A percentile compares a stretch with the other conserved stretches of the same genome.
Conservation (phyloP, 2,888 invertebrate genomes). For the Argynnis bischoffii region DNA sequence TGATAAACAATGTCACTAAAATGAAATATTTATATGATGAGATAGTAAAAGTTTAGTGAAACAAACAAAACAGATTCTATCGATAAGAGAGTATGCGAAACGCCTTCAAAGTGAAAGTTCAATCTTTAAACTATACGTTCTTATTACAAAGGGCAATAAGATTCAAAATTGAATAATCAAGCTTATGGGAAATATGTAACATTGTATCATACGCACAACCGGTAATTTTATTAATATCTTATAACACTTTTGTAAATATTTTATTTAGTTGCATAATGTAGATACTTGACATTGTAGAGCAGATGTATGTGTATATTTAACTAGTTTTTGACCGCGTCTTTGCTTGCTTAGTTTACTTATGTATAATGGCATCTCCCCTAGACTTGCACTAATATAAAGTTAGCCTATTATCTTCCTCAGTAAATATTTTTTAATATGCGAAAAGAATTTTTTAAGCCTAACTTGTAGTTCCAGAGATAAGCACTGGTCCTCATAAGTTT, state of each 20-base stretch:
- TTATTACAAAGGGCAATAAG: neutral
- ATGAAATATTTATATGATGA: neutral
- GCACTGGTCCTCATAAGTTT: too few relatives aligned
- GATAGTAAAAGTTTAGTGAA: neutral
- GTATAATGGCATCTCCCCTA: too few relatives aligned
- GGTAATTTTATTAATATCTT: conserved; percentile 12
- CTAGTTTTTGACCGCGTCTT: too few relatives aligned
- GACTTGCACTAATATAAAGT: too few relatives aligned
- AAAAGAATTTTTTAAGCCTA: too few relatives aligned
- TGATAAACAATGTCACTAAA: too few relatives aligned
- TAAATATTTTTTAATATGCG: too few relatives aligned
- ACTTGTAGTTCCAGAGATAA: too few relatives aligned
- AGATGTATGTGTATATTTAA: too few relatives aligned
- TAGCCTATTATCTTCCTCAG: too few relatives aligned
- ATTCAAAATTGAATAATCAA: neutral
- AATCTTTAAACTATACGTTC: neutral
- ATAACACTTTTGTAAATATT: neutral
- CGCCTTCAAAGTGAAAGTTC: conserved; percentile 15
- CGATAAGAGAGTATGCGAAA: conserved; percentile 13
- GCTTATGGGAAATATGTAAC: conserved; percentile 2
- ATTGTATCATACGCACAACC: conserved; percentile 8
- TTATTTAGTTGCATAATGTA: neutral
- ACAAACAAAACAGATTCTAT: conserved; percentile 15
- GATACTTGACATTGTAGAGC: too few relatives aligned
- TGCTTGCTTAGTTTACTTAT: too few relatives aligned